These are phyloP conservation scores for Electrona antarctica DNA, from an alignment of 2,113 vertebrate species.

Conservation along the genomic window DNA sequence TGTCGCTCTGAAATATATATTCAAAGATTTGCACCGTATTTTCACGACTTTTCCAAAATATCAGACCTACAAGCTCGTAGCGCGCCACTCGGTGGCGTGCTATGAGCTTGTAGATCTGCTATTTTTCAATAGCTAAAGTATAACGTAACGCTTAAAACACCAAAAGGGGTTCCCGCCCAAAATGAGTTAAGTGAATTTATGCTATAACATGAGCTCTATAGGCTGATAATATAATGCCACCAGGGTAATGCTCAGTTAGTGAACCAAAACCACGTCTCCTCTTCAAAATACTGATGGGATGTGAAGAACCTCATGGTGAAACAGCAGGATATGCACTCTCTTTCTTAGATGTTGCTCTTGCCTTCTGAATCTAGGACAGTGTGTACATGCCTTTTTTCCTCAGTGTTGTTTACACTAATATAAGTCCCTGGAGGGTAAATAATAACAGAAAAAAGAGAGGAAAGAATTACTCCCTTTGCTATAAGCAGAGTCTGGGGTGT, in stretches of 20 bases:
- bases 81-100: constrained; percentile 20
- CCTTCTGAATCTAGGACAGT: constrained; percentile 80
- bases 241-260: background rate
- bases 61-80: constrained; percentile 2
- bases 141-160: too few relatives aligned
- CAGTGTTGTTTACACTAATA: constrained; percentile 87
- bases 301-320: constrained; percentile 49
- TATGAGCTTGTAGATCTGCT: too few relatives aligned
- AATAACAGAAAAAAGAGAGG: constrained; percentile 65
- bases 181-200: constrained; percentile 37
- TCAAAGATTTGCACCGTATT: constrained; percentile 37
- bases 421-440: constrained; percentile 83
- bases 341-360: constrained; percentile 59
- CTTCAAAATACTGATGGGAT: constrained; percentile 37
- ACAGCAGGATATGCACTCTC: constrained; percentile 48
- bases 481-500: constrained; percentile 81
- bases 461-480: constrained; percentile 85
- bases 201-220: constrained; percentile 49
- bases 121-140: too few relatives aligned
- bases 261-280: constrained; percentile 43
- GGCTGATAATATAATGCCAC: constrained; percentile 22
- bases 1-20: constrained; percentile 3
- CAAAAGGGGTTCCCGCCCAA: too few relatives aligned
- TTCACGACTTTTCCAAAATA: constrained; percentile 44
- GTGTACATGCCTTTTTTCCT: constrained; percentile 78